These are phyloP conservation scores for Drosophila ironensis DNA, from an alignment of 1,140 invertebrate genomes.

Conservation along the genomic window DNA sequence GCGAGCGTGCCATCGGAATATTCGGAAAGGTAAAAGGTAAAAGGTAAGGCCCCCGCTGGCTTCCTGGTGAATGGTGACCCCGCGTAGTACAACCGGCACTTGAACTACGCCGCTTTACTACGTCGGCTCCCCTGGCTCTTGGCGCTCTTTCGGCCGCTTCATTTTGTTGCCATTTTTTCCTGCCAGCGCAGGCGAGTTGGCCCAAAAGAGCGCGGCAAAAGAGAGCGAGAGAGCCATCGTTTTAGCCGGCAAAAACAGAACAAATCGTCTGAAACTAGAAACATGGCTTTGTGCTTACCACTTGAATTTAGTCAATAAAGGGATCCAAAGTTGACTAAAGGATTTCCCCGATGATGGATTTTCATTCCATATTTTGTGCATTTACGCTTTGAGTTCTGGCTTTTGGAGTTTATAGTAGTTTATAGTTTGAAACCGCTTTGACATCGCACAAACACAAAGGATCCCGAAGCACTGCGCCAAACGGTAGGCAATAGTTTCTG, in stretches of 20 bases:
- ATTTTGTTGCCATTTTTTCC: background rate
- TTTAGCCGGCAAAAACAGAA: slow-evolving; percentile 62
- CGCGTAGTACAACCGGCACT: slow-evolving; percentile 62
- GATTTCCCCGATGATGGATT: background rate
- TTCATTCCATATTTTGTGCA: background rate
- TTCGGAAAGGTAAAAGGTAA: slow-evolving; percentile 24
- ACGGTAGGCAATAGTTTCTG: slow-evolving; percentile 43
- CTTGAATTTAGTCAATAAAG: background rate
- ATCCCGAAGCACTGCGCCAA: slow-evolving; percentile 25
- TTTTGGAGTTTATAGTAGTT: background rate
- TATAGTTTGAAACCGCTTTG: slow-evolving; percentile 8
- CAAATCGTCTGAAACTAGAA: background rate
- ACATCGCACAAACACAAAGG: slow-evolving; percentile 29
- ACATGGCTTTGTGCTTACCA: background rate
- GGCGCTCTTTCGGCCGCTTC: slow-evolving; percentile 36
- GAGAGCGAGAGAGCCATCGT: slow-evolving; percentile 17
- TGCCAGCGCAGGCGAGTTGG: slow-evolving; percentile 48
- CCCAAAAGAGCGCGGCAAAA: slow-evolving; percentile 14
- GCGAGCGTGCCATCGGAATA: slow-evolving; percentile 30
- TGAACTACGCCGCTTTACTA: slow-evolving; percentile 47
- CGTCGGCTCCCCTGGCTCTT: slow-evolving; percentile 14
- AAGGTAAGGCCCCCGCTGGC: slow-evolving; percentile 22
- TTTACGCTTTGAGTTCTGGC: background rate
- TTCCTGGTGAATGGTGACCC: background rate
- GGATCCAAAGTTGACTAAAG: background rate